phyloP scores from a whole-genome alignment of 2,888 invertebrate species.

The Drosophila conformis region DNA sequence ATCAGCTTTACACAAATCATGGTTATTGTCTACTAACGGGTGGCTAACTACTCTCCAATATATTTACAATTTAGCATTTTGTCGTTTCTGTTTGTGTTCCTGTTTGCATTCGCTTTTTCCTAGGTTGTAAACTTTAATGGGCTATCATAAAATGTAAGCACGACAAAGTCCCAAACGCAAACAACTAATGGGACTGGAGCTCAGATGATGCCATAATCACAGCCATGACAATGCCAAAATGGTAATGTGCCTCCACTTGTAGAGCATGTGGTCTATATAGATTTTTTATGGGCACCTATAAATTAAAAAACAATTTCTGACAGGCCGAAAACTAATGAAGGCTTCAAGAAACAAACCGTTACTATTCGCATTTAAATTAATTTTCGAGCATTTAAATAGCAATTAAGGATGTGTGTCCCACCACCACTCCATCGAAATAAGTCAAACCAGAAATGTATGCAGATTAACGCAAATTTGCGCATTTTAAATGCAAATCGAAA shows the following conservation, averaged over 20 bases:
- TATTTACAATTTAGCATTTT: constrained; percentile 55
- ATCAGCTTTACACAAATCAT: constrained; percentile 12
- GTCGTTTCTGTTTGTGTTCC: constrained; percentile 21
- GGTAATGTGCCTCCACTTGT: constrained; percentile 42
- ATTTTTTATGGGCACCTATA: constrained; percentile 66
- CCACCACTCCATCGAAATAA: constrained; percentile 12
- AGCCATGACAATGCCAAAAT: constrained; percentile 65
- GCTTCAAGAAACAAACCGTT: constrained; percentile 22
- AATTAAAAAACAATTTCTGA: constrained; percentile 74
- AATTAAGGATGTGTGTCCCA: constrained; percentile 51
- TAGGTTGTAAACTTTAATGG: constrained; percentile 69
- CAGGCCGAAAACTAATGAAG: constrained; percentile 21
- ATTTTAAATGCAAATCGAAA: constrained; percentile 72
- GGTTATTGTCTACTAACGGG: constrained; percentile 10
- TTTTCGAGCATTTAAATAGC: constrained; percentile 67
- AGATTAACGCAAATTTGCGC: constrained; percentile 68
- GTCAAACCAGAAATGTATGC: constrained; percentile 33
- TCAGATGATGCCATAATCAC: constrained; percentile 61
- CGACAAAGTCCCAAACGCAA: constrained; percentile 22
- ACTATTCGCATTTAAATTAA: constrained; percentile 53
- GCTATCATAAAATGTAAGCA: constrained; percentile 64
- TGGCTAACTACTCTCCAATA: constrained; percentile 10
- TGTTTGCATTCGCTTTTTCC: constrained; percentile 14
- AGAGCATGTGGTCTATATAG: constrained; percentile 9
- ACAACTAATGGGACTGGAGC: constrained; percentile 41